Base-by-base conservation (phyloP, 2,797 vertebrate genomes). In the Naso thynnoides region DNA sequence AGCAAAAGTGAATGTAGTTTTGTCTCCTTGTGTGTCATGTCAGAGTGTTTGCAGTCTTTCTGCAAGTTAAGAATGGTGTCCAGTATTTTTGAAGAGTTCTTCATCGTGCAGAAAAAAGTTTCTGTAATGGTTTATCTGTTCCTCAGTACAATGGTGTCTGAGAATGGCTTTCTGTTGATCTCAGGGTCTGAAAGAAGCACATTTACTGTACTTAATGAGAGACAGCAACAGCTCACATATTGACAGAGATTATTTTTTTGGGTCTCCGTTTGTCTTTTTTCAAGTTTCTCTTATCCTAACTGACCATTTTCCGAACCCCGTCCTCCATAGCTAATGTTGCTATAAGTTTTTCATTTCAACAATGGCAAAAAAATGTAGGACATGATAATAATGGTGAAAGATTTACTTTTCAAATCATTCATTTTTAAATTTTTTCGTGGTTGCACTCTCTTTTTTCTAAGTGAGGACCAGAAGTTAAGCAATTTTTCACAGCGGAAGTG, bases 151-250 rank as follows among this genome's bases (percentile, higher is more conserved):
- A 90, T 93, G 91, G 93, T 94, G 65, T 95, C 94, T 92, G 94
- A 92, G 33, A 93, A 96, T 94, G 96, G 94, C 94, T 97, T 93
- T 92, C 89, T 94, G 93, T 93, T 91, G 86, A 93, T 95, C 95
- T 97, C 95, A 86, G 96, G 95, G 75, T 95, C 84, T 92, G 89
- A 87, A 90, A 83, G 73, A 76, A 81, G 88, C 58, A 76, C 10
- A 63, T 27, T 39, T 21, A 64, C 44, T 69, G 27, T 15, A 29
- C 23, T 31, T 48, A n/a, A 74, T 31, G 52, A 68, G 29, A 48
- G 9, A 59, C 49, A 64, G 24, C 4, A 26, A 26, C 0, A 23
- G 18, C 62, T 64, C 26, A 42, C 23, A 21, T 26, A 67, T 53
- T 23, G 19, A 8, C 29, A 45, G 8, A 44, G 10, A 1, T 23